Base-by-base conservation (phyloP, 1,140 invertebrate genomes). In the Tribolium castaneum region DNA sequence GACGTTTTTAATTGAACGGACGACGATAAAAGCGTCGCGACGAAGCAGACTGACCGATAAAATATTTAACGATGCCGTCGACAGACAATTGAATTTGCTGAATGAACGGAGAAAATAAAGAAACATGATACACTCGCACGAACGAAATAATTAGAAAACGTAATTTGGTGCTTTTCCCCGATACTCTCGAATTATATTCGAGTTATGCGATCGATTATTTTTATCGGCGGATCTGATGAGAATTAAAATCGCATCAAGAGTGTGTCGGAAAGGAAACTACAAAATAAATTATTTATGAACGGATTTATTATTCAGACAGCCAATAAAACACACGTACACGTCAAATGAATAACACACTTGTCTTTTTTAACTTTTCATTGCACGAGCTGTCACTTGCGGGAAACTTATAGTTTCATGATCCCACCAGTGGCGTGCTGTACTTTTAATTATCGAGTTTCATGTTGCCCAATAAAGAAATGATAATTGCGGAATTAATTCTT, bases 1-100 rank as follows among this genome's bases (percentile, higher is more conserved):
- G 52, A 56, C 14, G 52, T 16, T 66, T 66, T 66, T 66, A 66
- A 66, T 66, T 66, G 59, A 30, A 66, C 59, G n/a, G 30, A 22
- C 54, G 54, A 30, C n/a, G 19, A 35, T 35, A 66, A 66, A 66
- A 66, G 59, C 14, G 30, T 30, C 59, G 10, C 59, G 16, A 25
- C 54, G 54, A 25, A 16, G 6, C 14, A 25, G 54, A 59, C 54
- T 19, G 14, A 19, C 54, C 19, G 5, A 25, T 59, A 22, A 59
- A 59, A 59, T 22, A 22, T 59, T 59, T 25, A 59, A 59, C 13
- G 51, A 19, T 14, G 6, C 12, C 54, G 7, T 25, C 54, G 54
- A 59, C 19, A n/a, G 54, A 59, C 54, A 25, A 59, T 59, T 25
- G 19, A 59, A 59, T 59, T 59, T 25, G 54, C 19, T 22, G 19